A percentile compares a stretch with the other conserved stretches of the same genome.
phyloP scores from a whole-genome alignment of 2,113 vertebrate genomes.

The Phrynosoma blainvillii region DNA sequence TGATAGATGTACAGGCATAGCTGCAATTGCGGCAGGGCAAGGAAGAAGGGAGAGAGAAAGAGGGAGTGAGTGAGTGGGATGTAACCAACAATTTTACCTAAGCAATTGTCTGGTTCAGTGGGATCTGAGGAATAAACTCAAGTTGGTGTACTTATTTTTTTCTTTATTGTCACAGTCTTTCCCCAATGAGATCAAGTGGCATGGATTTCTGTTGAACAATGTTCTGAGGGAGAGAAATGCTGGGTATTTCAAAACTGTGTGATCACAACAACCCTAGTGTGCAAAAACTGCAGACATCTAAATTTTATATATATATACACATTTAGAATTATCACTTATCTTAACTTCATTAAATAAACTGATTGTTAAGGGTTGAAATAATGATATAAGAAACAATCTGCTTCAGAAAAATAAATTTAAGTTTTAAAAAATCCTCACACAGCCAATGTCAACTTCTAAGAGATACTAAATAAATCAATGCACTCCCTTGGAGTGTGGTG shows the following conservation, averaged over 20 bases:
- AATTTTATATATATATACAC: background rate
- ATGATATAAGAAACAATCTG: background rate
- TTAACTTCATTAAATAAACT: background rate
- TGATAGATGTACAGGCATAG: slow-evolving; percentile 85
- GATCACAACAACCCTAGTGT: background rate
- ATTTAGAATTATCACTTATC: background rate
- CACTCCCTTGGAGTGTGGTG: too few species aligned
- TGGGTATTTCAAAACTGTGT: background rate
- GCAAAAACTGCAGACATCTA: background rate
- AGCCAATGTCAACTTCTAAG: background rate
- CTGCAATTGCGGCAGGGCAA: slow-evolving; percentile 61
- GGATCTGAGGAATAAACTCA: background rate
- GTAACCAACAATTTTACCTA: background rate
- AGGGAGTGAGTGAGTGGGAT: background rate
- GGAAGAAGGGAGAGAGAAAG: background rate
- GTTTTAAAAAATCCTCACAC: too few species aligned
- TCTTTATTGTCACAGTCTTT: background rate
- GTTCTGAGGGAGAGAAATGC: background rate
- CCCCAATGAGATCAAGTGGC: background rate
- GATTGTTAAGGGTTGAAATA: background rate
- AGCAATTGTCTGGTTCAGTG: background rate
- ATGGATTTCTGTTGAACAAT: background rate
- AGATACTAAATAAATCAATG: background rate
- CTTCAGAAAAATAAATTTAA: background rate
- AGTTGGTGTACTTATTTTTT: background rate